Evolutionary conservation across 2,113 vertebrate genomes (phyloP).

Genomic region (Colistium nudipinnis): DNA sequence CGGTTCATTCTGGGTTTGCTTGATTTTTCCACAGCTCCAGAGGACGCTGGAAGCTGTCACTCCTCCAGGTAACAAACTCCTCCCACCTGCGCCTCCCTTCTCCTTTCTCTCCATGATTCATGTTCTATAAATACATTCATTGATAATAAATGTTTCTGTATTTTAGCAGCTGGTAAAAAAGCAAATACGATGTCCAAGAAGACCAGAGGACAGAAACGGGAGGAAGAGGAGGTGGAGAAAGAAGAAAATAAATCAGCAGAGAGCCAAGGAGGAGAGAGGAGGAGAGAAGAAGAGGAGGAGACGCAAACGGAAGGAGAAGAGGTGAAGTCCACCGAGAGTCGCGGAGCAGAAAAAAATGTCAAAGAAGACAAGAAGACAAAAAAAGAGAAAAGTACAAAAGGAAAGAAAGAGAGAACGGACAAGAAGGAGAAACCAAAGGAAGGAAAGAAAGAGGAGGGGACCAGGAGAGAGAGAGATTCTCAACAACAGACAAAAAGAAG

Average conservation of each 20-base stretch:
- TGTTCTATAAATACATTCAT: no score
- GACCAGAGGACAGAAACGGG: not conserved
- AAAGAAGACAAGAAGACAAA: conserved; percentile 4
- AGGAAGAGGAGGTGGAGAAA: not conserved
- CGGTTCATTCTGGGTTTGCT: no score
- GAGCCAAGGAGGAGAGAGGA: conserved; percentile 11
- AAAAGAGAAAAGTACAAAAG: not conserved
- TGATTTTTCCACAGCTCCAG: no score
- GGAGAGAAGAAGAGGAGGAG: not conserved
- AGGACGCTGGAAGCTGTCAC: no score
- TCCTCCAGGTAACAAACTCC: no score
- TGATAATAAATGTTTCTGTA: no score
- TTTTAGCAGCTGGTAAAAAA: not conserved
- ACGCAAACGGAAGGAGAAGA: not conserved
- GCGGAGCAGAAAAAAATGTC: not conserved
- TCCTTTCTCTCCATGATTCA: no score
- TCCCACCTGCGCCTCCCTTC: no score
- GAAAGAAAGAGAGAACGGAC: conserved; percentile 4
- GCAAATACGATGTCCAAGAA: conserved; percentile 38
- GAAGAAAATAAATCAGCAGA: not conserved
- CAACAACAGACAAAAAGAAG: no score
- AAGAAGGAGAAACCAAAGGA: not conserved
- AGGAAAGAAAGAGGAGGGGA: not conserved
- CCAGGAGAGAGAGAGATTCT: not conserved
- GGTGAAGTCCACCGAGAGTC: not conserved